These are phyloP conservation scores for Dynastes maya DNA, from an alignment of 2,888 invertebrate genomes.

Conservation along the genomic window DNA sequence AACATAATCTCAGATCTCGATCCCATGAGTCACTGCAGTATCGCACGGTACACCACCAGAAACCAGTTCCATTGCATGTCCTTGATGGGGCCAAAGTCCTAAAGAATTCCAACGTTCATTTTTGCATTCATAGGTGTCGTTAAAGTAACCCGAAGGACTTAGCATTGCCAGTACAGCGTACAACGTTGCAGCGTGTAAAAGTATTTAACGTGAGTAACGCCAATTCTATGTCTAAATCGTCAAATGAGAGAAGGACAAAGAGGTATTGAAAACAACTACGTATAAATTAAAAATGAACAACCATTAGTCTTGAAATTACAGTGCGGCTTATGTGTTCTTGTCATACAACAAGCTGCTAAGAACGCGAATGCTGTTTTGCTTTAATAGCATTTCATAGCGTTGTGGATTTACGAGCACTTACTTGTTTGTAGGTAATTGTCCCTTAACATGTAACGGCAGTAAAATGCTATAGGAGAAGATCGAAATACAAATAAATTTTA, in stretches of 20 bases:
- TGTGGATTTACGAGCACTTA: slow-evolving; percentile 6
- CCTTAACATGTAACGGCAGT: no score
- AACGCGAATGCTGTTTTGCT: not conserved
- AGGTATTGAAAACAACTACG: not conserved
- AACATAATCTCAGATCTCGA: no score
- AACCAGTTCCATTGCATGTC: not conserved
- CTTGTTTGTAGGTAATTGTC: slow-evolving; percentile 5
- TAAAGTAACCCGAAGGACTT: not conserved
- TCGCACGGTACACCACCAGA: not conserved
- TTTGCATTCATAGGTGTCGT: not conserved
- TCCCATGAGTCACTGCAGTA: no score
- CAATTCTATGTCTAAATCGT: no score
- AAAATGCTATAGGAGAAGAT: no score
- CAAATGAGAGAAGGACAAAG: not conserved
- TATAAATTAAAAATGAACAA: not conserved
- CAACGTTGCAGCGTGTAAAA: no score
- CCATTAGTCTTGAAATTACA: not conserved
- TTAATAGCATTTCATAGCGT: not conserved
- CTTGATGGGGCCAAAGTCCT: not conserved
- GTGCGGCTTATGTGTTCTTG: not conserved
- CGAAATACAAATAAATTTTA: no score
- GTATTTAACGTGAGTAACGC: no score
- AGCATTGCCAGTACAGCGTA: not conserved
- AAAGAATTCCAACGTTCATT: not conserved
- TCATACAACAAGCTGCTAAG: not conserved